Evolutionary conservation across 2,113 vertebrate species (phyloP).

Genomic region (Archilochus colubris): DNA sequence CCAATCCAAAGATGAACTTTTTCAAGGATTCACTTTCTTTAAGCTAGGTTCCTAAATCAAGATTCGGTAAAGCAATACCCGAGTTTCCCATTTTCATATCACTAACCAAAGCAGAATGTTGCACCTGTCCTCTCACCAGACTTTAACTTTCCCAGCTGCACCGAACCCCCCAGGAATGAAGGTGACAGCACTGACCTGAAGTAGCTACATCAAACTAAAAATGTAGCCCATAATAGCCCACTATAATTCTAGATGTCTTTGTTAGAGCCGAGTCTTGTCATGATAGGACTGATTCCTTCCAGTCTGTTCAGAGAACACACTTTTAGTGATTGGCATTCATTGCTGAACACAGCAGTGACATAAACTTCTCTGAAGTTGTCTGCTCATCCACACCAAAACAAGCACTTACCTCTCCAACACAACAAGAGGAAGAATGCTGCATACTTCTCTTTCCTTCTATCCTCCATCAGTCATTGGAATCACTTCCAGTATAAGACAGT

Average conservation of each 20-base stretch:
- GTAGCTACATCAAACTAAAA: background rate
- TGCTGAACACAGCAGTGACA: rapidly evolving
- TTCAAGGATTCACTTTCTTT: background rate
- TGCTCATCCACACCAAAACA: background rate
- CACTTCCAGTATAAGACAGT: background rate
- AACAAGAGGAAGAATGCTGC: background rate
- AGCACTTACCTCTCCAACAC: background rate
- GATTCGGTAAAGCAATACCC: background rate
- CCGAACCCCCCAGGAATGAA: background rate
- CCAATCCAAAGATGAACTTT: background rate
- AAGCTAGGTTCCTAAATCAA: background rate
- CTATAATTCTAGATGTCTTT: background rate
- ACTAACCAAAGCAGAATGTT: rapidly evolving
- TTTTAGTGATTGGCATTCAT: background rate
- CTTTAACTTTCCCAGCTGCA: background rate
- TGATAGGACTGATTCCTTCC: background rate
- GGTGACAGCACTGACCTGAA: background rate
- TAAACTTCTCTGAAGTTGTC: background rate
- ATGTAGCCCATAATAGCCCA: background rate
- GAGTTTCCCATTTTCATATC: background rate
- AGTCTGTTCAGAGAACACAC: background rate
- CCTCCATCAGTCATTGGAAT: background rate
- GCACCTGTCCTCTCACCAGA: background rate
- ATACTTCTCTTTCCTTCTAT: background rate
- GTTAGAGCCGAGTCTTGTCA: background rate